Evolutionary conservation across 92 coral and sea anemone species (phyloP).

Genomic region (Galaxea fascicularis): DNA sequence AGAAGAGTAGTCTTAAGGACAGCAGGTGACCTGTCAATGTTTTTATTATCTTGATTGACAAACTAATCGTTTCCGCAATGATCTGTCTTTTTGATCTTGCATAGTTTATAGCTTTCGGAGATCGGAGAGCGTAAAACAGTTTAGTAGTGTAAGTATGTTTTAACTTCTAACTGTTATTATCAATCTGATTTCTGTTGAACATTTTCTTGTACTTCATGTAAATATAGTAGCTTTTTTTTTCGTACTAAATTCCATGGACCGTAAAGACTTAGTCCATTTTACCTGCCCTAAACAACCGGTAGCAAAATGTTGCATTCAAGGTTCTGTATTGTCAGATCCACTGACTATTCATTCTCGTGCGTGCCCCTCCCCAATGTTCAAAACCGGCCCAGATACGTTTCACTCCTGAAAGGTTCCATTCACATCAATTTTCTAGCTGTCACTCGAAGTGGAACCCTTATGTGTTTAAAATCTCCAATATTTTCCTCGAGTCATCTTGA

Average conservation of each 20-base stretch:
- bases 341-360: background rate
- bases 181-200: background rate
- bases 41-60: slow-evolving; percentile 2
- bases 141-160: background rate
- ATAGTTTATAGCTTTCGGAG: background rate
- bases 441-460: too few relatives aligned
- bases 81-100: slow-evolving; percentile 4
- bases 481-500: too few relatives aligned
- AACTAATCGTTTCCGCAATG: slow-evolving; percentile 2
- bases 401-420: too few relatives aligned
- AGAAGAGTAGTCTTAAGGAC: background rate
- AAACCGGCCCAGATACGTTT: background rate
- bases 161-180: background rate
- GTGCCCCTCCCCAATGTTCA: background rate
- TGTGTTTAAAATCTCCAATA: too few relatives aligned
- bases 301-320: background rate
- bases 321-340: background rate
- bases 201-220: background rate
- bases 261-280: background rate
- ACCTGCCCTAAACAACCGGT: slow-evolving; percentile 21
- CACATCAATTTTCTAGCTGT: too few relatives aligned
- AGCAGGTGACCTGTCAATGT: slow-evolving; percentile 35
- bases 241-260: background rate
- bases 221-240: background rate
- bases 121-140: background rate